These are phyloP conservation scores for Nowickia ferox DNA, from an alignment of 2,888 invertebrate genomes.

Conservation along the genomic window DNA sequence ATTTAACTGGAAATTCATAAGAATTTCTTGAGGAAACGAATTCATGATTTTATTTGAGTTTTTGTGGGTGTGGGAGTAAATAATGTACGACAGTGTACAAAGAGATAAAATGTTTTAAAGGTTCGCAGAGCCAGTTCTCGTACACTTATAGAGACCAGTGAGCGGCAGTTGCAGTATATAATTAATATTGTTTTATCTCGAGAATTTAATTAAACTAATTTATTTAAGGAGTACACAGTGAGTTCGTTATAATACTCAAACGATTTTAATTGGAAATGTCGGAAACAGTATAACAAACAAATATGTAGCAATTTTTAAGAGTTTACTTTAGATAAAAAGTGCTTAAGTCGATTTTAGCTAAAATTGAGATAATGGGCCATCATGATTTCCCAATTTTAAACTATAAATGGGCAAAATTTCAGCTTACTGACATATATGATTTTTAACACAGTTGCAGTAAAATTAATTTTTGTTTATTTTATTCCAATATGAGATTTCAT, in stretches of 20 bases:
- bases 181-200: conserved; percentile 41
- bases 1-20: conserved; percentile 61
- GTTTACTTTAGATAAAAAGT: neutral
- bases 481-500: too few relatives aligned
- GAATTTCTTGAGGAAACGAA: conserved; percentile 41
- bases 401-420: too few relatives aligned
- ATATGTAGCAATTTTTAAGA: neutral
- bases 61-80: conserved; percentile 39
- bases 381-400: too few relatives aligned
- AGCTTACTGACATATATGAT: too few relatives aligned
- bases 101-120: neutral
- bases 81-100: neutral
- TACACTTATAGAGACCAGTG: conserved; percentile 10
- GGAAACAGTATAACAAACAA: neutral
- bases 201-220: conserved; percentile 57
- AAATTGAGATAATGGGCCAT: too few relatives aligned
- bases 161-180: conserved; percentile 22
- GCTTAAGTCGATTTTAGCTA: too few relatives aligned
- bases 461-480: too few relatives aligned
- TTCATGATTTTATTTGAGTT: conserved; percentile 25
- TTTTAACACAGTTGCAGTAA: too few relatives aligned
- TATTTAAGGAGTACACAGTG: conserved; percentile 11
- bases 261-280: conserved; percentile 35
- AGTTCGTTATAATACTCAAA: conserved; percentile 1
- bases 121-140: neutral